Evolutionary conservation across 2,113 vertebrate genomes (phyloP).

Genomic region (Protobothrops mucrosquamatus): DNA sequence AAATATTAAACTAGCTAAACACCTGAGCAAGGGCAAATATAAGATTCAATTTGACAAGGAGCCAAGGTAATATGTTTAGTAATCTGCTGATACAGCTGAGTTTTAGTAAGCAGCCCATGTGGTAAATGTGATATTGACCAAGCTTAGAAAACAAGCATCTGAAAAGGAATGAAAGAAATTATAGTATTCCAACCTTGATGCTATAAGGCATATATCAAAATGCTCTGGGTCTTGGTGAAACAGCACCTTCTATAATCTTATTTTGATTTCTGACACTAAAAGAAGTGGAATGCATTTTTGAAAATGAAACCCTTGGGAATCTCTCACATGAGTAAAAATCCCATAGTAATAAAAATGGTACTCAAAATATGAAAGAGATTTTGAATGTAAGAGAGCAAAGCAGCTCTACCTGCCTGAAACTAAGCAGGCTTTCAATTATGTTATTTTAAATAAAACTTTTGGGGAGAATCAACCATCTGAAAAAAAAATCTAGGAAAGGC

Average conservation of each 20-base stretch:
- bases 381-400: constrained; percentile 38
- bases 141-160: constrained; percentile 31
- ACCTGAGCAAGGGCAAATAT: background rate
- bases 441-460: background rate
- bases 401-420: constrained; percentile 9
- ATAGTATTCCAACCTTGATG: constrained; percentile 13
- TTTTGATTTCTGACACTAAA: constrained; percentile 41
- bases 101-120: constrained; percentile 12
- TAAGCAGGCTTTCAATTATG: background rate
- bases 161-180: constrained; percentile 28
- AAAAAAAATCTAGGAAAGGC: constrained; percentile 25
- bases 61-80: background rate
- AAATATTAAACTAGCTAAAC: background rate
- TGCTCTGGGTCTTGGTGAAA: constrained; percentile 32
- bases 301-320: constrained; percentile 36
- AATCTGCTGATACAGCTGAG: background rate
- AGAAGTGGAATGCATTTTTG: constrained; percentile 30
- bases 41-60: constrained; percentile 11
- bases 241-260: constrained; percentile 51
- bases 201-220: constrained; percentile 46
- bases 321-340: constrained; percentile 28
- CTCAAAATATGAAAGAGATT: background rate
- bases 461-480: background rate
- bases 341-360: constrained; percentile 33
- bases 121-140: background rate